Base-by-base conservation (phyloP, 2,888 invertebrate species). In the Papilio demoleus region DNA sequence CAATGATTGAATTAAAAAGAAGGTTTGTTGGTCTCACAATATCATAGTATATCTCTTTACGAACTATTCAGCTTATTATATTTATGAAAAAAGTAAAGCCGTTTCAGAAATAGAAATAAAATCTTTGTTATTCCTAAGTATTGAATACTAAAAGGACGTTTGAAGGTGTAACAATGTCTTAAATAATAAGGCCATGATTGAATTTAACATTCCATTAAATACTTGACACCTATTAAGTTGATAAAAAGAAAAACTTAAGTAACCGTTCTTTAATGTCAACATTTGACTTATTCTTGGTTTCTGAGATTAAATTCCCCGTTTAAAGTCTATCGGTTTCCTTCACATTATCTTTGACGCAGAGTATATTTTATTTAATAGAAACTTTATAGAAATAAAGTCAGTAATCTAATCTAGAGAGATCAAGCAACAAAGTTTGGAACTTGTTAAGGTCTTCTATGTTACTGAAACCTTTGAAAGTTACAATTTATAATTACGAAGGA, bases 381-480 rank as follows among this genome's bases (percentile, higher is more conserved):
- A 24, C 50, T 14, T 50, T 50, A 11, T 50, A n/a, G 1, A 24
- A 50, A 50, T 50, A 24, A 50, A 50, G 50, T 62, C 47, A 47
- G 47, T 47, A 47, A 47, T 47, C 22, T 12, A 47, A 47, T 47
- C 47, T 47, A 12, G 11, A 19, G 22, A 47, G 47, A 47, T 47
- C 47, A 47, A 47, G 47, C 47, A 47, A 47, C 47, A 1, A 12
- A 47, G 22, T 45, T 22, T 45, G 45, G n/a, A 45, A 45, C 45
- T 45, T 45, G 45, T 45, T 45, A 45, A 22, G 45, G 22, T 22
- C 22, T 47, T 22, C 47, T 22, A 12, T 47, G 47, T 47, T 47
- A 47, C 47, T 22, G 12, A 47, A 47, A 47, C 47, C 47, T 47
- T 47, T 47, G 47, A 47, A 22, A 47, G 47, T 47, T 22, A 47